A percentile compares a stretch with the other conserved stretches of the same genome.
Evolutionary conservation across 2,888 invertebrate genomes (phyloP).

Genomic region (Drosophila sordidula): DNA sequence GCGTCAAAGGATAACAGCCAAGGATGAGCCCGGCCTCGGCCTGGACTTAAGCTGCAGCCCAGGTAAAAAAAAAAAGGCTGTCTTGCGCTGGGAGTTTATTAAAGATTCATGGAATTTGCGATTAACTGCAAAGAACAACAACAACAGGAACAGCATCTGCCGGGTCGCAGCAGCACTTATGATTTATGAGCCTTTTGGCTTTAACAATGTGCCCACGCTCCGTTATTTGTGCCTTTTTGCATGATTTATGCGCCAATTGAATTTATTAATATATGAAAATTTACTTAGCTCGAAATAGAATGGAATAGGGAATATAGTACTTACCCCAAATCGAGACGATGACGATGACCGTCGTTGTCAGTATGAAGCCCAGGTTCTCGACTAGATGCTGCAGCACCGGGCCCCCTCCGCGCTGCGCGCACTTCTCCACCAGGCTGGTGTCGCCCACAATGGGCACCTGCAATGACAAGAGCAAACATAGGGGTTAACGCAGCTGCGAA

Average conservation of each 20-base stretch:
- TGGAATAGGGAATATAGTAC: conserved; percentile 6
- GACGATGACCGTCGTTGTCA: conserved; percentile 77
- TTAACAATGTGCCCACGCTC: conserved; percentile 22
- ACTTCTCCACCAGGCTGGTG: conserved; percentile 72
- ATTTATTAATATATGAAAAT: conserved; percentile 33
- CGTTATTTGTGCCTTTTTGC: conserved; percentile 14
- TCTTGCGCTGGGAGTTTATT: conserved; percentile 50
- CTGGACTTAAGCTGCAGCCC: conserved; percentile 22
- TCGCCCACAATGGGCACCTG: conserved; percentile 82
- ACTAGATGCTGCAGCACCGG: conserved; percentile 74
- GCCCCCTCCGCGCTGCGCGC: conserved; percentile 70
- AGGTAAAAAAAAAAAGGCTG: conserved; percentile 11
- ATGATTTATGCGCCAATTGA: conserved; percentile 53
- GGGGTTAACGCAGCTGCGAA: conserved; percentile 6
- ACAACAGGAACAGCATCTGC: conserved; percentile 17
- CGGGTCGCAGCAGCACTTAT: conserved; percentile 36
- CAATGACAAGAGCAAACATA: conserved; percentile 44
- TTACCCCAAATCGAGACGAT: conserved; percentile 81
- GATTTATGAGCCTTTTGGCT: conserved; percentile 58
- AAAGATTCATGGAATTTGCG: conserved; percentile 73
- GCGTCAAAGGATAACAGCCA: conserved; percentile 66
- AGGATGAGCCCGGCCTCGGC: conserved; percentile 8
- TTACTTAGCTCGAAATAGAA: not conserved
- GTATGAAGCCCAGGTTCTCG: conserved; percentile 82
- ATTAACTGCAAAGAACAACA: conserved; percentile 61